Evolutionary conservation across 1,140 invertebrate genomes (phyloP).

Genomic region (Hetaerina americana): DNA sequence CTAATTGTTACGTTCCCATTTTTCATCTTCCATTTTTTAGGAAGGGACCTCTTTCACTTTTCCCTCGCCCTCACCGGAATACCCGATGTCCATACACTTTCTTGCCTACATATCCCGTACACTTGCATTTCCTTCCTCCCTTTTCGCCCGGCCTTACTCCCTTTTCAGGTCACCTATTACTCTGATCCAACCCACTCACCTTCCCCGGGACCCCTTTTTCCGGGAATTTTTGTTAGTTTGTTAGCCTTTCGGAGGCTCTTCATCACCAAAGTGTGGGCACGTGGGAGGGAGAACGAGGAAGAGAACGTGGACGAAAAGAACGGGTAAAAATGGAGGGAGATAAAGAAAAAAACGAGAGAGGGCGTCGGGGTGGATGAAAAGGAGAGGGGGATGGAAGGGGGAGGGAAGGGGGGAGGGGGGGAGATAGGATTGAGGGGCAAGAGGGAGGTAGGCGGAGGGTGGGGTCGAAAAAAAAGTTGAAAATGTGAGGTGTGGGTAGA

Average conservation of each 20-base stretch:
- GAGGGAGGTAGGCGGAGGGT: too few species aligned
- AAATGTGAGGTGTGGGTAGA: constrained; percentile 12
- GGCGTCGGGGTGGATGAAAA: not conserved
- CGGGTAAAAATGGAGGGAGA: constrained; percentile 2
- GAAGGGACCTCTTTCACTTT: too few species aligned
- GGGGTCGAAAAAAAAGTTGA: constrained; percentile 22
- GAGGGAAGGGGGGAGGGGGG: not conserved
- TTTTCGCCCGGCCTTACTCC: too few species aligned
- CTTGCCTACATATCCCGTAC: not conserved
- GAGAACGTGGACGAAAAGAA: constrained; percentile 21
- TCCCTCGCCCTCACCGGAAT: not conserved
- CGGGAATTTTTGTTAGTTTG: not conserved
- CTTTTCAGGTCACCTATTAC: too few species aligned
- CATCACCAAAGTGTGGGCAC: not conserved
- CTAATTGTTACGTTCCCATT: too few species aligned
- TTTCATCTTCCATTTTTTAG: too few species aligned
- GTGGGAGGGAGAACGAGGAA: constrained; percentile 17
- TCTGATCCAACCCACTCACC: not conserved
- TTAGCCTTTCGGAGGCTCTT: not conserved
- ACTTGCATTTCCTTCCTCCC: not conserved
- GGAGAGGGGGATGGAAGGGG: not conserved
- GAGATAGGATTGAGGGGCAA: not conserved
- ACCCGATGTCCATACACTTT: not conserved
- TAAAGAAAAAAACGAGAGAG: constrained; percentile 9
- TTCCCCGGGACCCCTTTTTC: not conserved